Conservation (phyloP, 2,113 vertebrate species). For the Ciconia boyciana region DNA sequence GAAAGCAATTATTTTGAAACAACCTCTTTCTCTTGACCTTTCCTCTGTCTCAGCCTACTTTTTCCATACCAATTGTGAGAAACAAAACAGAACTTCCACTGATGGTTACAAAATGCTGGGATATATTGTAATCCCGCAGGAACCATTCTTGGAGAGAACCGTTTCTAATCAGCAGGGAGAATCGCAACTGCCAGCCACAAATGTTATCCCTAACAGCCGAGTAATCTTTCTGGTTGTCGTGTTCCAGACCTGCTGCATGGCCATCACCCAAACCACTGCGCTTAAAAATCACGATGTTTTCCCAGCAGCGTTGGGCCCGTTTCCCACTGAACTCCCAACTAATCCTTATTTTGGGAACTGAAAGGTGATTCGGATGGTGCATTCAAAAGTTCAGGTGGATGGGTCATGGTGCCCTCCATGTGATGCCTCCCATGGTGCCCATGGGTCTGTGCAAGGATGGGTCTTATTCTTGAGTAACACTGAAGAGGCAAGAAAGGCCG, state of each 20-base stretch:
- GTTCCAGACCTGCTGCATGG: neutral
- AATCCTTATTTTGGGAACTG: neutral
- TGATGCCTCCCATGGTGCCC: neutral
- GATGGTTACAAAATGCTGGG: neutral
- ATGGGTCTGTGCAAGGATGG: neutral
- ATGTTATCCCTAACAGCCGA: neutral
- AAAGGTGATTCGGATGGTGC: neutral
- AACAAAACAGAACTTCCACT: neutral
- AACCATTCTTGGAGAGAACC: neutral
- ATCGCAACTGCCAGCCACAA: neutral
- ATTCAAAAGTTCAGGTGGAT: neutral
- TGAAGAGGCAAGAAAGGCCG: neutral
- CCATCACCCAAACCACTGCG: neutral
- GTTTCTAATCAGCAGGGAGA: neutral
- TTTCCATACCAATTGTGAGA: neutral
- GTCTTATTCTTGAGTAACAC: neutral
- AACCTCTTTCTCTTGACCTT: neutral
- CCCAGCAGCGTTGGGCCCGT: neutral
- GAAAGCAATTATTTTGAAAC: conserved; percentile 17
- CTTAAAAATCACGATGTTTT: neutral
- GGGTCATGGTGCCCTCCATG: neutral
- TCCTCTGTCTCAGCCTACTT: neutral
- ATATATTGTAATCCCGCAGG: neutral
- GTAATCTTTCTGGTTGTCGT: neutral
- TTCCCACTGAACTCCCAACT: neutral